Conservation (phyloP, 2,797 vertebrate species). For the Paguma larvata region DNA sequence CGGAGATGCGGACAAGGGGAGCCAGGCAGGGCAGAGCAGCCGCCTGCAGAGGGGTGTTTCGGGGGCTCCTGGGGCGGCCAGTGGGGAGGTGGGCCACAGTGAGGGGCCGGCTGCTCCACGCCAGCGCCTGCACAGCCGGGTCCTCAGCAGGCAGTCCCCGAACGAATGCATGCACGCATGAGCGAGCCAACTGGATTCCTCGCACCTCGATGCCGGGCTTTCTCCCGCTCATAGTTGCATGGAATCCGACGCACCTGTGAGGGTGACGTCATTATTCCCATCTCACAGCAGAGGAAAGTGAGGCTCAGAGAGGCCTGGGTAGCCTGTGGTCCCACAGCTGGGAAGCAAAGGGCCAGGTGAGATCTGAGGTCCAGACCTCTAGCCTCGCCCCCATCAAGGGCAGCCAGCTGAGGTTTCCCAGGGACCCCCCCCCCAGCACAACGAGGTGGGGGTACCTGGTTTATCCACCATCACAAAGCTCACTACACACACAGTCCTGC, state of each 20-base stretch:
- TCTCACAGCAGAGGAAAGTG: background rate
- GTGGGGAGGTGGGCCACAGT: background rate
- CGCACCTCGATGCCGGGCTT: background rate
- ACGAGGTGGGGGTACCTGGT: background rate
- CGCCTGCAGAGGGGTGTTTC: accelerated
- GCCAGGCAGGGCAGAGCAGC: background rate
- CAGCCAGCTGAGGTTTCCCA: background rate
- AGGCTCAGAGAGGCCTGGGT: background rate
- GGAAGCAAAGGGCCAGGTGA: background rate
- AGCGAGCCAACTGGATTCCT: background rate
- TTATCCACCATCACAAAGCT: background rate
- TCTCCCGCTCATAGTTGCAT: background rate
- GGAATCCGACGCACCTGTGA: background rate
- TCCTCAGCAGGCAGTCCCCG: background rate
- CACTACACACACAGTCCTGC: background rate
- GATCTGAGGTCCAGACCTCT: background rate
- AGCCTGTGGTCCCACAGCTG: background rate
- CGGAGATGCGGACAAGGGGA: background rate
- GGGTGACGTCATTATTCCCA: background rate
- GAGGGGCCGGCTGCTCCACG: background rate
- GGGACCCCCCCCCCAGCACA: background rate
- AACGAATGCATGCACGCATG: background rate
- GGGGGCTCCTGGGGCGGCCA: accelerated
- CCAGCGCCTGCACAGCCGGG: background rate
- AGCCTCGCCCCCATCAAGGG: too few relatives aligned